Evolutionary conservation across 2,888 invertebrate genomes (phyloP).

Genomic region (Mimas tiliae): DNA sequence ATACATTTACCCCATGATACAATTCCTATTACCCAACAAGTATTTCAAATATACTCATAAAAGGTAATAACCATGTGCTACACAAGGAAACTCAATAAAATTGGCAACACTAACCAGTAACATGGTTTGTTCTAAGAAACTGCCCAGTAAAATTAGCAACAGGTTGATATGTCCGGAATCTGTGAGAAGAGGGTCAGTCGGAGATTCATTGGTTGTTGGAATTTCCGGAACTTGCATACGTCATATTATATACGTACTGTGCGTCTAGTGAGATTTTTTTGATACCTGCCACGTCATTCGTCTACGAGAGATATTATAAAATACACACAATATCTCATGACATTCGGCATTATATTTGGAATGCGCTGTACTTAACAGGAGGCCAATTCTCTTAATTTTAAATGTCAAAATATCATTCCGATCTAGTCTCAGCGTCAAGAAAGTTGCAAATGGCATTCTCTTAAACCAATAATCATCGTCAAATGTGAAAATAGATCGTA

Average conservation of each 20-base stretch:
- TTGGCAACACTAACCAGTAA: background rate
- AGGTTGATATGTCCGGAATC: slow-evolving; percentile 2
- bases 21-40: background rate
- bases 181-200: slow-evolving; percentile 9
- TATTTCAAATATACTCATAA: background rate
- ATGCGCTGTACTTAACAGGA: too few relatives aligned
- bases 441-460: too few relatives aligned
- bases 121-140: background rate
- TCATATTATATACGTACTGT: background rate
- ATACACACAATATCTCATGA: too few relatives aligned
- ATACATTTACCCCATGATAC: too few relatives aligned
- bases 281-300: too few relatives aligned
- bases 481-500: too few relatives aligned
- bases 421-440: too few relatives aligned
- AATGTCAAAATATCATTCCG: too few relatives aligned
- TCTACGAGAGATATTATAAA: too few relatives aligned
- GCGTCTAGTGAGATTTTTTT: background rate
- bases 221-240: slow-evolving; percentile 13
- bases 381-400: too few relatives aligned
- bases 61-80: background rate
- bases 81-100: slow-evolving; percentile 1
- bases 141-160: background rate
- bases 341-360: too few relatives aligned
- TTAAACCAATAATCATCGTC: too few relatives aligned
- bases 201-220: slow-evolving; percentile 11